Percentiles rank a stretch among this genome's conserved stretches.
Conservation (phyloP, 2,888 invertebrate genomes). For the Amphipyra tragopoginis region DNA sequence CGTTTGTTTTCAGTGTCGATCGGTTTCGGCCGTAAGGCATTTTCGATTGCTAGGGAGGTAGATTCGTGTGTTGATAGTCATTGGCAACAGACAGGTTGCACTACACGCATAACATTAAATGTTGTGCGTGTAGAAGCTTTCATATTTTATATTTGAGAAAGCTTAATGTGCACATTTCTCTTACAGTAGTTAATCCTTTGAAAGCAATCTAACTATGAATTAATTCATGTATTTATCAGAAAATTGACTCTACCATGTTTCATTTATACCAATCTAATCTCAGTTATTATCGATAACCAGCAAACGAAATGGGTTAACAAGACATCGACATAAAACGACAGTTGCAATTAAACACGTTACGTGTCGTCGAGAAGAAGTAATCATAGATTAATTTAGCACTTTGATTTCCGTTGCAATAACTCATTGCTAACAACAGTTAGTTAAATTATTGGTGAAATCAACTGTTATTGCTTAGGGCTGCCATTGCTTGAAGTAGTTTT, state of each 20-base stretch:
- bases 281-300: conserved; percentile 10
- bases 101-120: no score
- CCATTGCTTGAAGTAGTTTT: background rate
- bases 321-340: conserved; percentile 27
- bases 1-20: no score
- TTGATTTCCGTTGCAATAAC: conserved; percentile 32
- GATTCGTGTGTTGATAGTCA: no score
- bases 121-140: no score
- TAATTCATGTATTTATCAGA: conserved; percentile 10
- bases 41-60: no score
- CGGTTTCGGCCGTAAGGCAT: background rate
- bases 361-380: conserved; percentile 11
- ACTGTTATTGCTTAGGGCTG: conserved; percentile 1
- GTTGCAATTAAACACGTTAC: conserved; percentile 24
- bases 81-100: no score
- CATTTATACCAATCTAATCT: conserved; percentile 13
- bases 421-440: conserved; percentile 13
- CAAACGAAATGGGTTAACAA: conserved; percentile 9
- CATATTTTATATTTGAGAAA: no score
- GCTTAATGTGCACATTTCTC: no score
- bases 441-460: conserved; percentile 29
- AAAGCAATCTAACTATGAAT: conserved; percentile 7
- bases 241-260: background rate
- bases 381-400: conserved; percentile 35
- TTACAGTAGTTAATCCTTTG: no score